Base-by-base conservation (phyloP, 2,888 invertebrate genomes). In the Pocota personata region DNA sequence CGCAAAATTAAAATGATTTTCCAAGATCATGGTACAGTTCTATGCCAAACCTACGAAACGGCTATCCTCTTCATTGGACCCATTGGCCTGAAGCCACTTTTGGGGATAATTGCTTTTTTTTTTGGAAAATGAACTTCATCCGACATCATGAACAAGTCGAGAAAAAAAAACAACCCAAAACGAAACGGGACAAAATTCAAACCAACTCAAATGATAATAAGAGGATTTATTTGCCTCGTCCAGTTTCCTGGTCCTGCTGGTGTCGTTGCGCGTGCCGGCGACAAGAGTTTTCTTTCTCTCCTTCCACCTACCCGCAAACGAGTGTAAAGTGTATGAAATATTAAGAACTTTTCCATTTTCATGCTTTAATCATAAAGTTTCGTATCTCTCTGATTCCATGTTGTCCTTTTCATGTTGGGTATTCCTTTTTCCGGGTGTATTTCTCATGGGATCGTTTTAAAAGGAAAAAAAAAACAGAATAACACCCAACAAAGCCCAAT, bases 121-220 rank as follows among this genome's bases (percentile, higher is more conserved):
- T 55, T 43, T 40, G 1, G 3, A 12, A 14, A 37, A 62, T 10
- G 16, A 52, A 6, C 16, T 50, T 30, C 40, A 16, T 30, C 46
- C 16, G 8, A 43, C 48, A 52, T 14, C 8, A 43, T 10, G 43
- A 24, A 37, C 37, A 12, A 37, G 27, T 40, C 43, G 8, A 12
- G 1, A 35, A 24, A 52, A 55, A 64, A 43, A 12, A n/a, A n/a
- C n/a, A n/a, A 12, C 24, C 46, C 24, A 67, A 40, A 16, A 16
- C 62, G 30, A 66, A 50, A 32, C 52, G 16, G 50, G 30, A 72
- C 69, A 55, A 14, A 55, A 14, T 62, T 62, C 40, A 37, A 52
- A 24, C 32, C 52, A 82, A 62, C 58, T 82, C 24, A 77, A 71
- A 82, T 48, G 82, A 71, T 66, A 77, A 77, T 77, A 77, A 77